These are phyloP conservation scores for Lepus europaeus DNA, from an alignment of 2,113 vertebrate genomes.

Conservation along the genomic window DNA sequence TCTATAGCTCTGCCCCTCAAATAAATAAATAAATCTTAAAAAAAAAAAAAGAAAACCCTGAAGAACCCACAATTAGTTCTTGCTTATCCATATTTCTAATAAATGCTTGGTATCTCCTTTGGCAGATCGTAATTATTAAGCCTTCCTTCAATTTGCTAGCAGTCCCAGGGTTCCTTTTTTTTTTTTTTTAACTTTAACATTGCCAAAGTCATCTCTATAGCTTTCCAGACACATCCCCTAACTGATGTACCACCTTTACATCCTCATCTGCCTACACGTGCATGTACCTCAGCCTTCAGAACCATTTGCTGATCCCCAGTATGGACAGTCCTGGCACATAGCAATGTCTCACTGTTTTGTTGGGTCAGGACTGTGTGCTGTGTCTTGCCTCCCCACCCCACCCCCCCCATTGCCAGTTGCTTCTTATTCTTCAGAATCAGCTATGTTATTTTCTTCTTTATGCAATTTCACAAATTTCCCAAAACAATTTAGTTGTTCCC, in stretches of 20 bases:
- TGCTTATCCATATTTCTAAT: neutral
- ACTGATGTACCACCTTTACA: neutral
- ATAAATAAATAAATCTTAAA: no score
- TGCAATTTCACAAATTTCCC: conserved; percentile 3
- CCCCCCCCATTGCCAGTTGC: neutral
- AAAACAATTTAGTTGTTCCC: neutral
- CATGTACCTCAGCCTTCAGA: no score
- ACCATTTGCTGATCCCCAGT: neutral
- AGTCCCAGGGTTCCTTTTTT: neutral
- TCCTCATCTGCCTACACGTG: neutral
- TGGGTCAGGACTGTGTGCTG: neutral
- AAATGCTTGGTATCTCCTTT: neutral
- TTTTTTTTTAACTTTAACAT: neutral
- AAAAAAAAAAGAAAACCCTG: neutral
- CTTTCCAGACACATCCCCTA: neutral
- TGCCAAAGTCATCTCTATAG: neutral
- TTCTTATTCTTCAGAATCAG: neutral
- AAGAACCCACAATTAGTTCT: neutral
- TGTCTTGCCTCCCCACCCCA: neutral
- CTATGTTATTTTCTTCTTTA: neutral
- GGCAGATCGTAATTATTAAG: neutral
- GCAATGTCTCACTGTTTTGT: neutral
- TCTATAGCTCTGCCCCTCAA: no score
- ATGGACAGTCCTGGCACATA: neutral
- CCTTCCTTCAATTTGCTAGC: neutral